phyloP scores from a whole-genome alignment of 2,113 vertebrate genomes.

The Stictonetta naevosa region DNA sequence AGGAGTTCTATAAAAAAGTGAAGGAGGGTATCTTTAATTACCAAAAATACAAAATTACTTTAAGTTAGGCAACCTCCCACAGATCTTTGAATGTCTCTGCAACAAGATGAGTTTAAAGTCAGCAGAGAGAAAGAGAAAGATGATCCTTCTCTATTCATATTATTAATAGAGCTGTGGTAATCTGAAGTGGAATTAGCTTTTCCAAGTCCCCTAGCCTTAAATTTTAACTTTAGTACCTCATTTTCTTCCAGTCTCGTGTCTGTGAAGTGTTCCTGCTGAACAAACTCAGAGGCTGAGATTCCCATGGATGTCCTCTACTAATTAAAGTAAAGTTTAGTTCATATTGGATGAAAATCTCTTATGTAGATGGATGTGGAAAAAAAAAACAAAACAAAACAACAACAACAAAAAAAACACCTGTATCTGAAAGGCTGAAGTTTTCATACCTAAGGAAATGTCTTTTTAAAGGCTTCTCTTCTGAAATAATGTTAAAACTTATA shows the following conservation, averaged over 20 bases:
- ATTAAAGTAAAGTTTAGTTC: neutral
- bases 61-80: neutral
- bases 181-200: neutral
- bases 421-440: neutral
- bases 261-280: neutral
- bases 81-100: neutral
- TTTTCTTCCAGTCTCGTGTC: neutral
- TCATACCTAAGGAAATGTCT: rapidly evolving
- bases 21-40: neutral
- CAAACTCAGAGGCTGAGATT: neutral
- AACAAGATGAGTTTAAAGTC: neutral
- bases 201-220: neutral
- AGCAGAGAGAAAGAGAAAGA: too few species aligned
- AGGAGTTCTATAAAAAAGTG: neutral
- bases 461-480: neutral
- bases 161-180: neutral
- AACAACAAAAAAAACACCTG: neutral
- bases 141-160: rapidly evolving
- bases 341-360: neutral
- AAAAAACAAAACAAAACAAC: neutral
- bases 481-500: neutral
- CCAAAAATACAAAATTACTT: neutral
- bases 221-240: neutral
- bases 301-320: neutral
- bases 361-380: neutral